Conservation (phyloP, 1,140 invertebrate genomes). For the Tetragonula clypearis region DNA sequence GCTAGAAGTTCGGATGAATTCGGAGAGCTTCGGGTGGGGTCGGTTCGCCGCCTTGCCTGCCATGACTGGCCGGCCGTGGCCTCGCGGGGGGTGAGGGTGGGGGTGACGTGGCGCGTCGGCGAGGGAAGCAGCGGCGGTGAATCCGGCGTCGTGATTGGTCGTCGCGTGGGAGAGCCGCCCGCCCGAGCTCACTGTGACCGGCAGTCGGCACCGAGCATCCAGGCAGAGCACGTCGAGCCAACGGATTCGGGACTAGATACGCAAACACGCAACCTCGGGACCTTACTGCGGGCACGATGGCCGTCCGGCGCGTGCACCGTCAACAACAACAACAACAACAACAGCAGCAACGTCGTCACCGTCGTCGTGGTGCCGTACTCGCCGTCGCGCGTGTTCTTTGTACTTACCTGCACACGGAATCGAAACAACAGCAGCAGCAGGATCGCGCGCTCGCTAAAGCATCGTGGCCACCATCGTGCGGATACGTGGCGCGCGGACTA, state of each 20-base stretch:
- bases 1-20: slow-evolving; percentile 56
- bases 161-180: slow-evolving; percentile 80
- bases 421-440: slow-evolving; percentile 34
- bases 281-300: slow-evolving; percentile 64
- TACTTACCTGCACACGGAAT: slow-evolving; percentile 48
- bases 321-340: slow-evolving; percentile 49
- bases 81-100: slow-evolving; percentile 59
- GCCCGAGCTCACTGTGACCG: slow-evolving; percentile 72
- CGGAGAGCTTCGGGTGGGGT: slow-evolving; percentile 60
- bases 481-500: slow-evolving; percentile 58
- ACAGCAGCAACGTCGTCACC: slow-evolving; percentile 50
- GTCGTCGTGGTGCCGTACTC: slow-evolving; percentile 51
- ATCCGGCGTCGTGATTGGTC: slow-evolving; percentile 76
- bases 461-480: slow-evolving; percentile 59
- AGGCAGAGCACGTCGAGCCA: slow-evolving; percentile 67
- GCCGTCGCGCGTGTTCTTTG: slow-evolving; percentile 25
- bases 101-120: slow-evolving; percentile 57
- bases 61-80: slow-evolving; percentile 71
- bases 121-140: slow-evolving; percentile 67
- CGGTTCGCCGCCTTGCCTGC: slow-evolving; percentile 74
- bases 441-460: slow-evolving; percentile 51
- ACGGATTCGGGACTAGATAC: slow-evolving; percentile 49
- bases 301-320: slow-evolving; percentile 67
- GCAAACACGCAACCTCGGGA: slow-evolving; percentile 58
- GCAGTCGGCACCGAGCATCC: slow-evolving; percentile 78